Conservation (phyloP, 2,888 invertebrate species). For the Philonicus albiceps region DNA sequence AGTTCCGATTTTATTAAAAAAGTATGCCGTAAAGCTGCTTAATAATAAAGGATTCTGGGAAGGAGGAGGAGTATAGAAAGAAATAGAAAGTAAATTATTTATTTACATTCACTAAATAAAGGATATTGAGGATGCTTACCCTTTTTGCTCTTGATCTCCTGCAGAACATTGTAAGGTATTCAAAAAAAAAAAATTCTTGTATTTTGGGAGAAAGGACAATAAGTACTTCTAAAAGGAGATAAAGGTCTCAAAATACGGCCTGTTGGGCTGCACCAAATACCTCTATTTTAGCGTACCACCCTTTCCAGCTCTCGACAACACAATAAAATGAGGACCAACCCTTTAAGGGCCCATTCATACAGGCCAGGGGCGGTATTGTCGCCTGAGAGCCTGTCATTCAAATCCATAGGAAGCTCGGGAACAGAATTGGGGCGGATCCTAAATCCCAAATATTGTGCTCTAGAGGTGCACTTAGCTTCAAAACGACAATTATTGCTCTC, state of each 20-base stretch:
- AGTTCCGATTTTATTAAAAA: no score
- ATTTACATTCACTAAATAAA: no score
- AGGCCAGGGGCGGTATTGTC: neutral
- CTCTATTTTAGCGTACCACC: neutral
- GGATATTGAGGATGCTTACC: no score
- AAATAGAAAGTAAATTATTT: no score
- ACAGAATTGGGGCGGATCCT: neutral
- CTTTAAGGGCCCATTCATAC: neutral
- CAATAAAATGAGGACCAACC: neutral
- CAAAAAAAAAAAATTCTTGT: neutral
- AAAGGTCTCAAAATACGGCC: neutral
- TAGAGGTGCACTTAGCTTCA: neutral
- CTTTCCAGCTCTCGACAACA: neutral
- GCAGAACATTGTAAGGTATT: neutral
- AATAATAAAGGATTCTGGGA: no score
- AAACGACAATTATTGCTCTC: neutral
- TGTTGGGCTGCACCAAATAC: neutral
- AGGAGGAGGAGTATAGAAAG: no score
- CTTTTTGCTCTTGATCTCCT: neutral
- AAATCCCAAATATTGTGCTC: neutral
- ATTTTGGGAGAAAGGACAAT: neutral
- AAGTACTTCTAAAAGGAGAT: neutral
- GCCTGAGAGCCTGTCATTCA: neutral
- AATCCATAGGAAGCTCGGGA: neutral
- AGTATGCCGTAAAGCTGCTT: no score